Conservation (phyloP, 2,797 vertebrate species). For the Cynopterus sphinx region DNA sequence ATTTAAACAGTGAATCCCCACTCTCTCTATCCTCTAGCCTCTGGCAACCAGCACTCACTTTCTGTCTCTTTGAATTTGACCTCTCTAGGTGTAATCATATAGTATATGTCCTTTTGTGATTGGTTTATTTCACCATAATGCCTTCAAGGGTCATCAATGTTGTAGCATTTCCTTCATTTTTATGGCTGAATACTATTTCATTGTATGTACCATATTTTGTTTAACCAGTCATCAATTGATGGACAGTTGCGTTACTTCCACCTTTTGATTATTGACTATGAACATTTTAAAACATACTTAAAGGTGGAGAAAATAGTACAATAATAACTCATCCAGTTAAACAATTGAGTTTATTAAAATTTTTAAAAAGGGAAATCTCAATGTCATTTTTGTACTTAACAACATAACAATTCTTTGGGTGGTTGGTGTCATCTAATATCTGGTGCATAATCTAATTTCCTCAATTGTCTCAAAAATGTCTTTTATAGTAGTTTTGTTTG, state of each 20-base stretch:
- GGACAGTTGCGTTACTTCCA: neutral
- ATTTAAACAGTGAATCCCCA: neutral
- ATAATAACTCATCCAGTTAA: neutral
- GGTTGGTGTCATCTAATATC: neutral
- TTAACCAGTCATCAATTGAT: neutral
- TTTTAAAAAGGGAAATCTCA: neutral
- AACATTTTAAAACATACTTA: neutral
- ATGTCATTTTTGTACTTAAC: neutral
- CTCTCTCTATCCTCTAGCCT: neutral
- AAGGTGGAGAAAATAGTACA: neutral
- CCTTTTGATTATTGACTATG: neutral
- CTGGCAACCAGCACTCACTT: neutral
- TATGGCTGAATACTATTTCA: neutral
- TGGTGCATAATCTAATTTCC: neutral
- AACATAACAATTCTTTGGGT: neutral
- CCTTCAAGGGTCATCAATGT: neutral
- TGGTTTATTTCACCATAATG: neutral
- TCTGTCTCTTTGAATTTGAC: neutral
- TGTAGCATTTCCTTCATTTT: neutral
- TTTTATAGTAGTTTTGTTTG: slow-evolving; percentile 15
- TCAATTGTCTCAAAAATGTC: neutral
- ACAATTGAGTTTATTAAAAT: neutral
- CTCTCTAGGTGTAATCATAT: neutral
- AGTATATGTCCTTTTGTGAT: neutral
- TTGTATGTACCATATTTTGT: neutral